Evolutionary conservation across 2,888 invertebrate species (phyloP).

Genomic region (Tethea ocularis): DNA sequence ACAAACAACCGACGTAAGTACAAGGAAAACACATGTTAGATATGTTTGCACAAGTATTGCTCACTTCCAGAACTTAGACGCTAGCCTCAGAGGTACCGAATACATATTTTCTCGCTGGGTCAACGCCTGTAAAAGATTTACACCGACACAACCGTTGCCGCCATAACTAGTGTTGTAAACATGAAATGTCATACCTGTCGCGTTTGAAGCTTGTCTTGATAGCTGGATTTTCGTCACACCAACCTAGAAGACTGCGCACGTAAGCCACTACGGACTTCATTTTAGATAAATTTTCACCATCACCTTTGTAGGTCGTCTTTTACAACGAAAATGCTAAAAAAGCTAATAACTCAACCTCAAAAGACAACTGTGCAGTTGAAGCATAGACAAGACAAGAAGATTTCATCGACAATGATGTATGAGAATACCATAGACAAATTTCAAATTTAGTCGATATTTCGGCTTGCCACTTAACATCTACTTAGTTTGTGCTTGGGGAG

Average conservation of each 20-base stretch:
- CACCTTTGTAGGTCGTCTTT: slow-evolving; percentile 45
- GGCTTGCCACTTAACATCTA: no score
- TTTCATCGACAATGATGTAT: slow-evolving; percentile 6
- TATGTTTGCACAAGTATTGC: slow-evolving; percentile 26
- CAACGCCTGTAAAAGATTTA: slow-evolving; percentile 33
- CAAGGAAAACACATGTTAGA: slow-evolving; percentile 5
- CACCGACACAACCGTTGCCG: slow-evolving; percentile 79
- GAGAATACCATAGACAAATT: neutral
- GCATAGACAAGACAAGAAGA: slow-evolving; percentile 27
- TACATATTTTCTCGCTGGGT: slow-evolving; percentile 50
- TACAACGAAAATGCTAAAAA: slow-evolving; percentile 34
- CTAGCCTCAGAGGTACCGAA: slow-evolving; percentile 64
- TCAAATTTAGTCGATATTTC: neutral
- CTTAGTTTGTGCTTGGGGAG: no score
- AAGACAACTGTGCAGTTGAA: slow-evolving; percentile 43
- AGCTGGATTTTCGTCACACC: slow-evolving; percentile 59
- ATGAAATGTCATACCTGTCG: slow-evolving; percentile 79
- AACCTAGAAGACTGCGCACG: slow-evolving; percentile 69
- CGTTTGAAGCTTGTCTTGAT: slow-evolving; percentile 69
- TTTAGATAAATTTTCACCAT: slow-evolving; percentile 65
- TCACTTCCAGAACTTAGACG: slow-evolving; percentile 74
- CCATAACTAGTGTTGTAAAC: slow-evolving; percentile 80
- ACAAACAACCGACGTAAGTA: slow-evolving; percentile 28
- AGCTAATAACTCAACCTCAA: slow-evolving; percentile 42
- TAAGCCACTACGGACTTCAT: slow-evolving; percentile 77